These are phyloP conservation scores for Macropodus opercularis DNA, from an alignment of 2,797 vertebrate species.

Conservation along the genomic window DNA sequence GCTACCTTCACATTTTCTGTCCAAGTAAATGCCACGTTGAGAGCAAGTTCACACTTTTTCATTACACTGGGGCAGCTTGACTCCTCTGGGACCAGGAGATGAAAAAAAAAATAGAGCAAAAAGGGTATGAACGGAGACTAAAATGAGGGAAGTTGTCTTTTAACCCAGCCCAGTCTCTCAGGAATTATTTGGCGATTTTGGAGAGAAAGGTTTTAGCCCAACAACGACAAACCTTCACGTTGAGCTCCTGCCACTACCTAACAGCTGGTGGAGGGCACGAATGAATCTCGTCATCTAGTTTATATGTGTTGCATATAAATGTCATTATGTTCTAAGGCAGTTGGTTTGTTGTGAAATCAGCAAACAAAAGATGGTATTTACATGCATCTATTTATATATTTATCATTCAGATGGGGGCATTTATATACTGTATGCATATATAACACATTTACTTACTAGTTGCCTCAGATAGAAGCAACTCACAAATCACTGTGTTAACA, in stretches of 20 bases:
- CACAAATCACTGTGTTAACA: no score
- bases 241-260: conserved; percentile 5
- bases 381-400: no score
- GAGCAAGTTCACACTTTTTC: conserved; percentile 72
- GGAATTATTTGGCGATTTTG: conserved; percentile 36
- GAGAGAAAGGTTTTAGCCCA: conserved; percentile 20
- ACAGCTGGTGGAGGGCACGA: not conserved
- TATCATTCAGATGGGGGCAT: no score
- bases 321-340: conserved; percentile 3
- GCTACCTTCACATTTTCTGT: conserved; percentile 72
- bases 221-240: not conserved
- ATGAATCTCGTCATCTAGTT: conserved; percentile 1
- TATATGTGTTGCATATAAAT: not conserved
- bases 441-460: no score
- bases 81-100: conserved; percentile 54
- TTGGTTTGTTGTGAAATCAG: not conserved
- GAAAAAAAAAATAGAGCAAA: conserved; percentile 47
- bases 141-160: conserved; percentile 40
- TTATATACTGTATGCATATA: no score
- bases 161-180: conserved; percentile 23
- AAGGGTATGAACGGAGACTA: conserved; percentile 31
- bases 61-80: conserved; percentile 63
- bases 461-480: no score
- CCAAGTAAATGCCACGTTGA: conserved; percentile 66
- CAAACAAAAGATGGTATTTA: no score